These are phyloP conservation scores for Erannis defoliaria DNA, from an alignment of 2,888 invertebrate genomes.

Conservation along the genomic window DNA sequence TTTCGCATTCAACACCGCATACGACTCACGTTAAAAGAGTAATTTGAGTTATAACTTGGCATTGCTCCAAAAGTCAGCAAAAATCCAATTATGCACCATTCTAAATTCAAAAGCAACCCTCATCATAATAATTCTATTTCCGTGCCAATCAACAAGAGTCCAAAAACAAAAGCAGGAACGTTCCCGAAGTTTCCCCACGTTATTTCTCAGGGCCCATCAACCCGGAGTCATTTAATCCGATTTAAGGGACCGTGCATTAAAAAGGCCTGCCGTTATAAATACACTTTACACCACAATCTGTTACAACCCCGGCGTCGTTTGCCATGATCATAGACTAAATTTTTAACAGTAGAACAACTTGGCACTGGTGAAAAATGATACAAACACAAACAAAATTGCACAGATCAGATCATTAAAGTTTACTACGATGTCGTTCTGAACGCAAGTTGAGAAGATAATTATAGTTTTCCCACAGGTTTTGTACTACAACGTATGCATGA, in stretches of 20 bases:
- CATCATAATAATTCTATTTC: slow-evolving; percentile 26
- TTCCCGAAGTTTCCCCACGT: slow-evolving; percentile 20
- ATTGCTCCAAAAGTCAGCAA: slow-evolving; percentile 7
- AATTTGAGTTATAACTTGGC: too few relatives aligned
- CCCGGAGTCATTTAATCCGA: slow-evolving; percentile 50
- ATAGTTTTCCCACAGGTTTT: too few relatives aligned
- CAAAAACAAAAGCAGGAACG: slow-evolving; percentile 21
- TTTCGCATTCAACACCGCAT: too few relatives aligned
- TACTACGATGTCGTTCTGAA: too few relatives aligned
- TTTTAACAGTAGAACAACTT: background rate
- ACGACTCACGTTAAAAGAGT: too few relatives aligned
- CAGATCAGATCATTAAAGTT: too few relatives aligned
- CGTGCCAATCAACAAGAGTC: slow-evolving; percentile 23
- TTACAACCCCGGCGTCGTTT: slow-evolving; percentile 38
- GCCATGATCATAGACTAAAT: slow-evolving; percentile 1
- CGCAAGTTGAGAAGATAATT: too few relatives aligned
- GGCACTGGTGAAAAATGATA: background rate
- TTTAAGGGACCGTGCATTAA: slow-evolving; percentile 46
- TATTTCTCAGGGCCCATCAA: slow-evolving; percentile 27
- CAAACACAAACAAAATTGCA: too few relatives aligned
- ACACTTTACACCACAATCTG: slow-evolving; percentile 53
- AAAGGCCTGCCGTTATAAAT: slow-evolving; percentile 51
- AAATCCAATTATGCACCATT: slow-evolving; percentile 18
- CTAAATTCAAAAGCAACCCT: slow-evolving; percentile 17
- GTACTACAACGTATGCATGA: too few relatives aligned